Evolutionary conservation across 2,113 vertebrate species (phyloP), one percentile per base, ranked within the genome.

Genomic region (Rallus limicola): DNA sequence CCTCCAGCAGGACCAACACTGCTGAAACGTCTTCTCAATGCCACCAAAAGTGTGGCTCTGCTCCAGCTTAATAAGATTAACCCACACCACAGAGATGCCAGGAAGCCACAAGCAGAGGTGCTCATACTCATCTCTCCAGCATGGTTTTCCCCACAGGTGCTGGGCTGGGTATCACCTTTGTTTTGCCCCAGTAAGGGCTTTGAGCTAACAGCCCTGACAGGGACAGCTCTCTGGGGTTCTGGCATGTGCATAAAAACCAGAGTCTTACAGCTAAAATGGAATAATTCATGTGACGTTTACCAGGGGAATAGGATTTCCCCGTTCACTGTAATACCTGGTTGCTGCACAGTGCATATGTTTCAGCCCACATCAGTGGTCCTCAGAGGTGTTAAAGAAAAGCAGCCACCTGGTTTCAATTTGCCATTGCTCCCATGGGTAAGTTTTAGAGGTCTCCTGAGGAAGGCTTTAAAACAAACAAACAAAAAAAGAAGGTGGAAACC

Each of bases 231-330:
- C 7, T 0, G 0, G 59, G 65, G 67, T 26, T 59, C 42, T 76
- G 76, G 21, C 0, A 1, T 2, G 29, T 34, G 29, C 34, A 53
- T 4, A 29, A 60, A 48, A 10, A 60, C 38, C 2, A 23, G 29
- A 19, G 24, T 36, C 64, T 86, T 76, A 62, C 56, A 90, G 90
- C 19, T 89, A 28, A 70, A 88, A 44, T 3, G 7, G 60, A 92
- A 74, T 42, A 71, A 88, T 60, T 46, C 6, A 29, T 63, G 40
- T 59, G 40, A 46, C 5, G 46, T 55, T 20, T 25, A 42, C 2
- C 48, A 85, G 77, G 53, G 46, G 71, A 91, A 46, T 0, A 31
- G 67, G 70, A 56, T 82, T 90, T 11, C 38, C 38, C 44, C 2
- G 1, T 24, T 55, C 77, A 52, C 23, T 52, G 38, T 19, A 70